phyloP scores from a whole-genome alignment of 2,113 vertebrate genomes.

The Cryptotis parvus region DNA sequence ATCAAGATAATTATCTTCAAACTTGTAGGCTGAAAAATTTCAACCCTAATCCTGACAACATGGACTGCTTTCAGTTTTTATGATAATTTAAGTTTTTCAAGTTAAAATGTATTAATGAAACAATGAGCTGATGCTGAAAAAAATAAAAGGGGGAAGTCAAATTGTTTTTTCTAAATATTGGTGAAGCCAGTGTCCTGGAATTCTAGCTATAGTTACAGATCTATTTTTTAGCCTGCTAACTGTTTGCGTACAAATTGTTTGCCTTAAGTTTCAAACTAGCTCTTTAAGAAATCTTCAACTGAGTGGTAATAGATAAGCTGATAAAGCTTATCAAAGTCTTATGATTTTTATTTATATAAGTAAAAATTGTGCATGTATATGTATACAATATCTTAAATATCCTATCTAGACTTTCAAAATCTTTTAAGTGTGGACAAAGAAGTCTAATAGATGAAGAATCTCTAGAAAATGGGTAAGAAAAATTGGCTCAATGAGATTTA shows the following conservation, averaged over 20 bases:
- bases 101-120: constrained; percentile 35
- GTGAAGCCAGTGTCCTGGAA: neutral
- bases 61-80: constrained; percentile 13
- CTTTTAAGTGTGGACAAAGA: neutral
- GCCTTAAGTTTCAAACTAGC: neutral
- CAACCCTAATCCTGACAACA: neutral
- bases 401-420: neutral
- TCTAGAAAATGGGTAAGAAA: neutral
- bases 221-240: neutral
- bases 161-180: too few relatives aligned
- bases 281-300: neutral
- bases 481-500: neutral
- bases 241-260: neutral
- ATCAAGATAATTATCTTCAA: neutral
- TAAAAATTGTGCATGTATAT: too few relatives aligned
- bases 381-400: neutral
- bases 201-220: neutral
- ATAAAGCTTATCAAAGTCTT: neutral
- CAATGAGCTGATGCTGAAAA: neutral
- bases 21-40: neutral
- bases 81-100: neutral
- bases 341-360: too few relatives aligned
- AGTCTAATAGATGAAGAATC: neutral
- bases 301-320: neutral
- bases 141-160: too few relatives aligned